Evolutionary conservation across 2,888 invertebrate genomes (phyloP).

Genomic region (Celastrina argiolus): DNA sequence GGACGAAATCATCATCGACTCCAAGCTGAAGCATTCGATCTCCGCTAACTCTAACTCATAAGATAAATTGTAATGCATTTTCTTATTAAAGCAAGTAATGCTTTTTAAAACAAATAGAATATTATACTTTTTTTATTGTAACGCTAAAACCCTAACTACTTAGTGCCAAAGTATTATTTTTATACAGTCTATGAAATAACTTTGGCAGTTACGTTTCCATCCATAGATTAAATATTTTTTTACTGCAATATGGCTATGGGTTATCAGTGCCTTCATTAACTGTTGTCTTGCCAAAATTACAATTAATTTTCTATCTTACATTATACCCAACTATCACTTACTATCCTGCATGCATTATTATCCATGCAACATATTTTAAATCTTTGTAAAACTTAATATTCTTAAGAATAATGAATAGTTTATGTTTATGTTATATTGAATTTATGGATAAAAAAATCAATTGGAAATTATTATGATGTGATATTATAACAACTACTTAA

Average conservation of each 20-base stretch:
- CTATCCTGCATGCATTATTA: background rate
- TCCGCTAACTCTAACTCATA: conserved; percentile 54
- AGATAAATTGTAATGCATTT: conserved; percentile 24
- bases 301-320: background rate
- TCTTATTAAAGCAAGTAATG: background rate
- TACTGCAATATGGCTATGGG: background rate
- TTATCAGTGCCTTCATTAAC: background rate
- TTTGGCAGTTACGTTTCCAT: conserved; percentile 8
- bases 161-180: conserved; percentile 14
- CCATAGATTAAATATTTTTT: background rate
- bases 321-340: background rate
- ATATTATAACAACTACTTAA: background rate
- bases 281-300: conserved; percentile 1
- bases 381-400: background rate
- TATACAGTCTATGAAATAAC: background rate
- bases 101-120: background rate
- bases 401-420: background rate
- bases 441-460: background rate
- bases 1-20: conserved; percentile 93
- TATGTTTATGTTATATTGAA: background rate
- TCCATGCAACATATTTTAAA: background rate
- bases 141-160: background rate
- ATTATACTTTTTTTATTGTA: background rate
- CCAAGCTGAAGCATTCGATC: conserved; percentile 80
- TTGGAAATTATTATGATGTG: background rate